Conservation (phyloP, 1,140 invertebrate species). For the Zaprionus kolodkinae region DNA sequence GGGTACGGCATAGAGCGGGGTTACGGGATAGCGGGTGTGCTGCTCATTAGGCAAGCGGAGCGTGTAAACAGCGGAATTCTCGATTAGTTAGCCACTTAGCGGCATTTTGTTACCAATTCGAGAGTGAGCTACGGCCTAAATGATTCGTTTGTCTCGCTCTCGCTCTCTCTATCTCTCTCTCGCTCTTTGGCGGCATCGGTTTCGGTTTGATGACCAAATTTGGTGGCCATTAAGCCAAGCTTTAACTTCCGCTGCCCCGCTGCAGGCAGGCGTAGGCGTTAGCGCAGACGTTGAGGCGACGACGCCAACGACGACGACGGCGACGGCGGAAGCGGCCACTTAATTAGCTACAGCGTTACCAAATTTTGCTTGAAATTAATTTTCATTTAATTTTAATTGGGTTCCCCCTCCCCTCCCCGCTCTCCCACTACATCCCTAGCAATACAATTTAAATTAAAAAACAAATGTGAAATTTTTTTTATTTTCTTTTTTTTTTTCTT, state of each 20-base stretch:
- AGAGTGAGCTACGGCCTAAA: conserved; percentile 6
- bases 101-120: conserved; percentile 76
- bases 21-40: neutral
- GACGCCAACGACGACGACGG: neutral
- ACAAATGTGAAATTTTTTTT: conserved; percentile 38
- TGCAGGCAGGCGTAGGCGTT: conserved; percentile 32
- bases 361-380: conserved; percentile 71
- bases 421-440: neutral
- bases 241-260: conserved; percentile 75
- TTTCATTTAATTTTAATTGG: conserved; percentile 80
- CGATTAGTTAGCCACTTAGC: conserved; percentile 75
- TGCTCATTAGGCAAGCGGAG: conserved; percentile 75
- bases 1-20: neutral
- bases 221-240: conserved; percentile 64
- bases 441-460: conserved; percentile 82
- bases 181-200: conserved; percentile 10
- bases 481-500: conserved; percentile 44
- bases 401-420: conserved; percentile 26
- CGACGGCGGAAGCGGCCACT: conserved; percentile 66
- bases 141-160: conserved; percentile 12
- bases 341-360: conserved; percentile 56
- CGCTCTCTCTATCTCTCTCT: too few species aligned
- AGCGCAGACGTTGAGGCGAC: conserved; percentile 18
- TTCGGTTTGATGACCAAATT: conserved; percentile 66
- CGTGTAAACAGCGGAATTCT: conserved; percentile 78